A percentile compares a stretch with the other conserved stretches of the same genome.
Conservation (phyloP, 2,113 vertebrate species). For the Hyperoodon ampullatus region DNA sequence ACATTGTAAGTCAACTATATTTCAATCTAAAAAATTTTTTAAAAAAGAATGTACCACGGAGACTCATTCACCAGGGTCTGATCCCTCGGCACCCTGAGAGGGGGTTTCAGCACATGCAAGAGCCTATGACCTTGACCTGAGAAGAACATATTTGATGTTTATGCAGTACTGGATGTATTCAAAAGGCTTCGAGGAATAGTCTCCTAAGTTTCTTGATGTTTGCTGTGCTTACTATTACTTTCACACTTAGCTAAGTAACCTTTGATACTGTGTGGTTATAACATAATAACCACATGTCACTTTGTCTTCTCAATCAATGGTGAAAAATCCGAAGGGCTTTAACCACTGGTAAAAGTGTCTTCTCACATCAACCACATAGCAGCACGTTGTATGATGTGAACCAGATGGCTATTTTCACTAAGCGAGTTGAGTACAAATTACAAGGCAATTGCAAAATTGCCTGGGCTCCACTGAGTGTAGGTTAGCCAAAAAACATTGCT, state of each 20-base stretch:
- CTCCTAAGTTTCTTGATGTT: conserved; percentile 25
- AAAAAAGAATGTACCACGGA: background rate
- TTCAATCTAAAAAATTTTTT: background rate
- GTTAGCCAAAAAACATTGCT: background rate
- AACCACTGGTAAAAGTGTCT: conserved; percentile 70
- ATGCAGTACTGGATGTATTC: background rate
- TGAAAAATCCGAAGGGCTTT: conserved; percentile 39
- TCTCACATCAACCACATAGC: conserved; percentile 72
- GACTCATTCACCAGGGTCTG: background rate
- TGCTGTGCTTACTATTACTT: background rate
- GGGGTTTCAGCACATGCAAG: background rate
- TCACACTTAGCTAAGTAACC: conserved; percentile 48
- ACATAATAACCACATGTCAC: conserved; percentile 64
- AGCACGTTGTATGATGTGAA: background rate
- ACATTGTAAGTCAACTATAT: background rate
- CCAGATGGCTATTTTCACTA: background rate
- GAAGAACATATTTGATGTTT: background rate
- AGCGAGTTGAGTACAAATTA: too few relatives aligned
- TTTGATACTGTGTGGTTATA: conserved; percentile 77
- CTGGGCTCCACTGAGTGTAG: background rate
- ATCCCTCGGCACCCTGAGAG: background rate
- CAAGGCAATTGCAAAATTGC: too few relatives aligned
- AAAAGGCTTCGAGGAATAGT: conserved; percentile 55
- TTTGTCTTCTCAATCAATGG: background rate
- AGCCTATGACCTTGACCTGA: accelerated